Conservation (phyloP, 2,888 invertebrate genomes). For the Cerastoderma edule region DNA sequence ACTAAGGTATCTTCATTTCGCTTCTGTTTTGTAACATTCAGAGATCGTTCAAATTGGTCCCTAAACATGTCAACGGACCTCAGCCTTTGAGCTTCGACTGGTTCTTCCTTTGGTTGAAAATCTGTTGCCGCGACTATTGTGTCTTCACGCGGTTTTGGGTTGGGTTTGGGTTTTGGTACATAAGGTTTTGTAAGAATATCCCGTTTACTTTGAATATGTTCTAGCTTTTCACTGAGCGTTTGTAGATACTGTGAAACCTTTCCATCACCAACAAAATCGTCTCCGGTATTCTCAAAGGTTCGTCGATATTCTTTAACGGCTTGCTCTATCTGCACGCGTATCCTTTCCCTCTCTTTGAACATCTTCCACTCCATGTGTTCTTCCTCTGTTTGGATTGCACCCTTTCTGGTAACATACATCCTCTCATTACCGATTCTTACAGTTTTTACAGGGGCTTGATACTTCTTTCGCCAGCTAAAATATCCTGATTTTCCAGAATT, state of each 20-base stretch:
- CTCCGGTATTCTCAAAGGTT: constrained; percentile 37
- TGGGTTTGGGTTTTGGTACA: too few species aligned
- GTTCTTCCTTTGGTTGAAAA: not conserved
- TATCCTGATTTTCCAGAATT: constrained; percentile 28
- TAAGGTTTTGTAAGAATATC: not conserved
- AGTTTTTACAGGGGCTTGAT: constrained; percentile 13
- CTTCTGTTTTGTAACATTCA: not conserved
- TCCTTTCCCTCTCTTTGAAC: constrained; percentile 40
- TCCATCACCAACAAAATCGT: constrained; percentile 37
- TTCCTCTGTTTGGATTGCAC: constrained; percentile 23
- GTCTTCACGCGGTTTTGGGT: not conserved
- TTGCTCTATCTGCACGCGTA: constrained; percentile 39
- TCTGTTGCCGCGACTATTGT: too few species aligned
- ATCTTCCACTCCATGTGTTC: constrained; percentile 34
- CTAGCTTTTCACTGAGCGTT: constrained; percentile 34
- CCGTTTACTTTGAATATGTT: constrained; percentile 38
- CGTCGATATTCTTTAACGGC: constrained; percentile 39
- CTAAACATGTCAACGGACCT: not conserved
- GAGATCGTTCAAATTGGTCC: constrained; percentile 1
- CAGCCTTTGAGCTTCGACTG: not conserved
- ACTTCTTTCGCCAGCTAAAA: constrained; percentile 39
- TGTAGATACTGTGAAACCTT: constrained; percentile 49
- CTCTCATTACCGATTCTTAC: not conserved
- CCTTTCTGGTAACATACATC: constrained; percentile 10
- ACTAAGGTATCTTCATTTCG: not conserved